These are phyloP conservation scores for Diadegma fenestrale DNA, from an alignment of 2,888 invertebrate species.

Conservation along the genomic window DNA sequence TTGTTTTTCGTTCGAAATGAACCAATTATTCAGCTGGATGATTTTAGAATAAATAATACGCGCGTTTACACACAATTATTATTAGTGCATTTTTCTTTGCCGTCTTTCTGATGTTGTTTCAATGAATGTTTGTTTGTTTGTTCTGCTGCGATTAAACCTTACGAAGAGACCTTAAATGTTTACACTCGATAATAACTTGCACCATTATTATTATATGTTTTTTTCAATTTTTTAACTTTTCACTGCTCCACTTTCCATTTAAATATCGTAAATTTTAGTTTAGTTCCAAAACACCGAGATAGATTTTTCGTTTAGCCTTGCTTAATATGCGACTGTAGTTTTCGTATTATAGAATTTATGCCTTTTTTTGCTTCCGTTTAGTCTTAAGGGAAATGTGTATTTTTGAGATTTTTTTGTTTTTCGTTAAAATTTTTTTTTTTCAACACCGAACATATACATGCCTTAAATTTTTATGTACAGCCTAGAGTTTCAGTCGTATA, in stretches of 20 bases:
- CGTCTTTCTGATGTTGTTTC: slow-evolving; percentile 68
- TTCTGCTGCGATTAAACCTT: slow-evolving; percentile 78
- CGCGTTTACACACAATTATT: slow-evolving; percentile 83
- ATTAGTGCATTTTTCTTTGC: slow-evolving; percentile 78
- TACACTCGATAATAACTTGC: slow-evolving; percentile 82
- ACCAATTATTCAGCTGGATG: background rate
- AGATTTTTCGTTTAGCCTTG: slow-evolving; percentile 80
- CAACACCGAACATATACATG: slow-evolving; percentile 85
- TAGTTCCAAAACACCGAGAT: slow-evolving; percentile 84
- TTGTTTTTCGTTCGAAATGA: slow-evolving; percentile 7
- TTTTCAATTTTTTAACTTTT: slow-evolving; percentile 49
- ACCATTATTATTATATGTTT: slow-evolving; percentile 60
- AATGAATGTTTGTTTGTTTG: slow-evolving; percentile 64
- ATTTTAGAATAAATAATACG: slow-evolving; percentile 76
- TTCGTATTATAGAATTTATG: slow-evolving; percentile 72
- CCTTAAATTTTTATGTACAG: slow-evolving; percentile 84
- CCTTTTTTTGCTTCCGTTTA: slow-evolving; percentile 74
- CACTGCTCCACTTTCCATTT: slow-evolving; percentile 74
- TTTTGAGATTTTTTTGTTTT: slow-evolving; percentile 56
- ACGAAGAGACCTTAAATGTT: slow-evolving; percentile 81
- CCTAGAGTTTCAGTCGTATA: slow-evolving; percentile 84
- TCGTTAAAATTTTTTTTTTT: slow-evolving; percentile 74
- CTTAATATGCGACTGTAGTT: slow-evolving; percentile 78
- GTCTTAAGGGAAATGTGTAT: slow-evolving; percentile 77
- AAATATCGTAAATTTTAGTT: slow-evolving; percentile 83